These are phyloP conservation scores for Lepisosteus oculatus DNA, from an alignment of 2,113 vertebrate species.

Conservation along the genomic window DNA sequence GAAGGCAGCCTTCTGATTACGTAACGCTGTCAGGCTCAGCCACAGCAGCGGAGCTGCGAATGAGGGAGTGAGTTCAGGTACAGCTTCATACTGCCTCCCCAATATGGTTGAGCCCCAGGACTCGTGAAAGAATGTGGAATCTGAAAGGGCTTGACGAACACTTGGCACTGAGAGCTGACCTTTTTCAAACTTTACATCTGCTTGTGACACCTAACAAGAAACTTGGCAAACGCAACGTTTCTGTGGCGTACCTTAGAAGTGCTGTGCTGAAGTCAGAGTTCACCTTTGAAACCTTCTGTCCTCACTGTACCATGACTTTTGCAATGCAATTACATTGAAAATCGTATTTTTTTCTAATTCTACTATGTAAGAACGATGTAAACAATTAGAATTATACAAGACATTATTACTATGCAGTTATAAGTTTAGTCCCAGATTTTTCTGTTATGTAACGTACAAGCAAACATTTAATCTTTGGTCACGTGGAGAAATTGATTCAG, in stretches of 20 bases:
- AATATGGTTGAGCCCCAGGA: slow-evolving; percentile 1
- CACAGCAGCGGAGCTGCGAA: not conserved
- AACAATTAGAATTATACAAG: too few species aligned
- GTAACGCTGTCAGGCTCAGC: not conserved
- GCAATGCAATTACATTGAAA: too few species aligned
- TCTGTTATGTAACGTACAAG: too few species aligned
- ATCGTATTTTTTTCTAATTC: too few species aligned
- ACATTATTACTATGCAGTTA: too few species aligned
- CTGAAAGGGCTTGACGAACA: slow-evolving; percentile 27
- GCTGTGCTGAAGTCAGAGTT: slow-evolving; percentile 4
- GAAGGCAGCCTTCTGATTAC: too few species aligned
- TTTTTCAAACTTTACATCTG: slow-evolving; percentile 10
- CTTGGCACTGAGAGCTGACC: not conserved
- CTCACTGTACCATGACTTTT: too few species aligned
- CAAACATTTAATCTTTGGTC: too few species aligned
- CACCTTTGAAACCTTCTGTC: not conserved
- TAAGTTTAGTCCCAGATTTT: too few species aligned
- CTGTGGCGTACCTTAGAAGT: slow-evolving; percentile 7
- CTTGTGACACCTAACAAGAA: slow-evolving; percentile 1
- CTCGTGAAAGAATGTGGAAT: slow-evolving; percentile 43
- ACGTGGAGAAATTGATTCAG: too few species aligned
- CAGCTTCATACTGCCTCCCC: too few species aligned
- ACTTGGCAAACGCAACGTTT: slow-evolving; percentile 21
- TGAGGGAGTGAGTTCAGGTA: not conserved
- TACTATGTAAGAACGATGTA: too few species aligned